Evolutionary conservation across 2,888 invertebrate genomes (phyloP), one percentile per base, ranked within the genome.

Genomic region (Ptycholaimellus sp.): DNA sequence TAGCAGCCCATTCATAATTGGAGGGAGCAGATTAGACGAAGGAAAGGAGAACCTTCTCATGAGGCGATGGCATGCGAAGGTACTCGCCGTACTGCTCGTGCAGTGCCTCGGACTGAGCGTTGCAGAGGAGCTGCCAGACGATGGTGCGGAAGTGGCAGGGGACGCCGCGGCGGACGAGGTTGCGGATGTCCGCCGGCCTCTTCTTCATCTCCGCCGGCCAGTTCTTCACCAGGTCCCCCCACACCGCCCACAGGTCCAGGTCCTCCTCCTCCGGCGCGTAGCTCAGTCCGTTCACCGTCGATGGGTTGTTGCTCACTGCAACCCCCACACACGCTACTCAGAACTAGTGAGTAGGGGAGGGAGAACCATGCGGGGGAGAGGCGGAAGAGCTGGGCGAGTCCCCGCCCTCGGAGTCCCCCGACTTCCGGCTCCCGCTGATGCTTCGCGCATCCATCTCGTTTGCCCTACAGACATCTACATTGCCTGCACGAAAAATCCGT

Each of bases 131-230:
- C 60, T 93, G 96, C 96, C 96, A 96, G 5, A 81, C 85, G 51
- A 96, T 81, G 35, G 85, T 82, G 40, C 90, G 72, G 62, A 96
- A 93, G 61, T 87, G 90, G 57, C 82, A 76, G 0, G 96, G 96
- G 46, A 96, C 80, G 3, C 93, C 93, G 53, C 78, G 72, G 3
- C 85, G 73, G 5, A 90, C 87, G 49, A 90, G 65, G 50, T 90
- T n/a, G n/a, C n/a, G n/a, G n/a, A n/a, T n/a, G n/a, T n/a, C n/a
- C n/a, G n/a, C n/a, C n/a, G 76, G 78, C 51, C 80, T 76, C 49
- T 80, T 78, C 61, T 80, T 82, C 68, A 76, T 75, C 55, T 77
- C 77, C 34, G 70, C 73, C 46, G 90, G 85, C 90, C 93, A 96
- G 61, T 90, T 87, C 58, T 74, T 79, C 48, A 87, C 77, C 46